Evolutionary conservation across 2,797 vertebrate species (phyloP), one percentile per base, ranked within the genome.

Genomic region (Manis crassicaudata): DNA sequence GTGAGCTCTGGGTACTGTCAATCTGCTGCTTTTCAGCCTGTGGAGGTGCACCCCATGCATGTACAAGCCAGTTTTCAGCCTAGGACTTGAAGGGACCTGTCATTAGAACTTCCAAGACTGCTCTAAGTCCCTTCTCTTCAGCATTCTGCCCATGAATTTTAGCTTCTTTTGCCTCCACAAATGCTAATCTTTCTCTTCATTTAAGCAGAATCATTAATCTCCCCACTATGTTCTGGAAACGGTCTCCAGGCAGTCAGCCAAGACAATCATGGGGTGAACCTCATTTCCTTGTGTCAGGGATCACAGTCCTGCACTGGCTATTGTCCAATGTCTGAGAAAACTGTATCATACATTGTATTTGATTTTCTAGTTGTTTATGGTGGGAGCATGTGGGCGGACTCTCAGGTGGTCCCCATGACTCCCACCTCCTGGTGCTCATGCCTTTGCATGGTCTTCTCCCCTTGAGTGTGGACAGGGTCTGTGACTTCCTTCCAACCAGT

Each of bases 251-350:
- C 5, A 25, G 2, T 7, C 29, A 46, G 21, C 29, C 17, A 70
- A 52, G 8, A 80, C 18, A 20, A 23, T 50, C 54, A 35, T 7
- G 25, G 37, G 40, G 16, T 27, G 12, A 11, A 60, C 2, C 40
- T 82, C 3, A 0, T 16, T 88, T 35, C n/a, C n/a, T 91, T 70
- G 14, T 77, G 25, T 88, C 62, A 20, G n/a, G n/a, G 9, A 58
- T 52, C n/a, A n/a, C 3, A 23, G 5, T 20, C 21, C 37, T 23
- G 0, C 2, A 13, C 35, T 35, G 12, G 27, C 35, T 32, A 0
- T 27, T 75, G 13, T 43, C 52, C 35, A 35, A 5, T 46, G 5
- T 54, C 23, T 46, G n/a, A 25, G 60, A 80, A 37, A 83, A 13
- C 23, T 43, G n/a, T 54, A 81, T 52, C n/a, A 13, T 21, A 46